Percentiles rank a stretch among this genome's conserved stretches.
phyloP scores from a whole-genome alignment of 2,113 vertebrate species.

The Ceyx cyanopectus region DNA sequence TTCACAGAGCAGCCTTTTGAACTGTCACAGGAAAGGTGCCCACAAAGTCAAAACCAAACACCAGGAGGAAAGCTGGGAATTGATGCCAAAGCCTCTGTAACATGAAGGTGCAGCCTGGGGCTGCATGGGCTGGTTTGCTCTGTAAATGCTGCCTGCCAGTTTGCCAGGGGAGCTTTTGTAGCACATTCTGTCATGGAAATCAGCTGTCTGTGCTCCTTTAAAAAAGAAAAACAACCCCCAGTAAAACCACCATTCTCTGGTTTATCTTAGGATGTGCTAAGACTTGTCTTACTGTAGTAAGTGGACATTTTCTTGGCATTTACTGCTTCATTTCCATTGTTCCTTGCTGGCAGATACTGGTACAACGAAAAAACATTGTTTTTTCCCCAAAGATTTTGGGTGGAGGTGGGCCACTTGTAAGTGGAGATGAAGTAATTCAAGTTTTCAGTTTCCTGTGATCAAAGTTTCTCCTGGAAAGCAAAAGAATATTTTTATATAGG shows the following conservation, averaged over 20 bases:
- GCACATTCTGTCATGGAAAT: rapidly evolving
- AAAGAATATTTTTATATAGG: background rate
- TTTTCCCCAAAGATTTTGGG: background rate
- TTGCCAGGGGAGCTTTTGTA: background rate
- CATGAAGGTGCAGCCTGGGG: background rate
- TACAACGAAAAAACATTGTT: background rate
- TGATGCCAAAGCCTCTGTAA: background rate
- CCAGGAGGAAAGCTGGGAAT: background rate
- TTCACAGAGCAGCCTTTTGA: rapidly evolving
- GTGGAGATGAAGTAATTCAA: background rate
- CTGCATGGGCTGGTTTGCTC: background rate
- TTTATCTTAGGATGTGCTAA: background rate
- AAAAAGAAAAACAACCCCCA: background rate
- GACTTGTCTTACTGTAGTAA: background rate
- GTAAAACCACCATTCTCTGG: background rate
- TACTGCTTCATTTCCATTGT: background rate
- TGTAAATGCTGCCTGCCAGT: background rate
- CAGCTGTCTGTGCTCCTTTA: background rate
- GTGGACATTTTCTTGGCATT: background rate
- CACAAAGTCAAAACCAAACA: background rate
- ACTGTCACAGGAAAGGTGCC: background rate
- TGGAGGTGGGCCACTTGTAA: rapidly evolving
- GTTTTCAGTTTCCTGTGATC: background rate
- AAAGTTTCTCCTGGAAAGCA: background rate
- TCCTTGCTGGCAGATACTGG: background rate